A percentile compares a stretch with the other conserved stretches of the same genome.
Conservation (phyloP, 1,140 invertebrate species). For the Octopus sinensis region DNA sequence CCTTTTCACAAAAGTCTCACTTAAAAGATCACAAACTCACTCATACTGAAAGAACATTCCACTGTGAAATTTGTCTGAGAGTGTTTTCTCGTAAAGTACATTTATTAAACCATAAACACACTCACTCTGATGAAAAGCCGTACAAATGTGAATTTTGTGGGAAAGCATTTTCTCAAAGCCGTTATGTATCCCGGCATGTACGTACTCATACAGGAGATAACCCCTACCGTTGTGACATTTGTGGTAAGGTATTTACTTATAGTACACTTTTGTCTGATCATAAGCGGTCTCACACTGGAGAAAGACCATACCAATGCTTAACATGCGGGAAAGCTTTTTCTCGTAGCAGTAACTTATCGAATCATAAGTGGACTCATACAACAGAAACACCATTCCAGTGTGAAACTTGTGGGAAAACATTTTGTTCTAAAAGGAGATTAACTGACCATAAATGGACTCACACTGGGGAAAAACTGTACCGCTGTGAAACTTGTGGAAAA, state of each 20-base stretch:
- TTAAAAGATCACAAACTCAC: constrained; percentile 90
- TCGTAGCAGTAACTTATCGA: constrained; percentile 18
- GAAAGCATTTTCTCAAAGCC: constrained; percentile 19
- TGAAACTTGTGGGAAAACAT: constrained; percentile 46
- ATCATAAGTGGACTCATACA: constrained; percentile 50
- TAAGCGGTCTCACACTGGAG: constrained; percentile 70
- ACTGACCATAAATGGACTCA: no score
- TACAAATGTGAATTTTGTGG: constrained; percentile 26
- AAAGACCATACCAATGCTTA: constrained; percentile 19
- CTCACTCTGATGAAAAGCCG: constrained; percentile 38
- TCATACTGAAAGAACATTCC: constrained; percentile 87
- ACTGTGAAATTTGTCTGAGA: constrained; percentile 61
- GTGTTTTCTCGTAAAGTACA: constrained; percentile 56
- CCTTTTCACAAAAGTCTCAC: constrained; percentile 87
- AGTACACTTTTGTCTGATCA: constrained; percentile 56
- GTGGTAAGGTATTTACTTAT: constrained; percentile 35
- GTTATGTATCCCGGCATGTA: constrained; percentile 18
- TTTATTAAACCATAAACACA: constrained; percentile 19
- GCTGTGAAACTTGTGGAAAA: no score
- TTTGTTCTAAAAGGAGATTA: neutral
- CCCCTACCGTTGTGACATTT: constrained; percentile 34
- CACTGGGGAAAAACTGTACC: no score
- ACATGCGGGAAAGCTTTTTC: constrained; percentile 25
- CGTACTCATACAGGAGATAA: constrained; percentile 24
- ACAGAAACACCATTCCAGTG: constrained; percentile 50